These are phyloP conservation scores for Elgaria multicarinata DNA, from an alignment of 2,113 vertebrate genomes.

Conservation along the genomic window DNA sequence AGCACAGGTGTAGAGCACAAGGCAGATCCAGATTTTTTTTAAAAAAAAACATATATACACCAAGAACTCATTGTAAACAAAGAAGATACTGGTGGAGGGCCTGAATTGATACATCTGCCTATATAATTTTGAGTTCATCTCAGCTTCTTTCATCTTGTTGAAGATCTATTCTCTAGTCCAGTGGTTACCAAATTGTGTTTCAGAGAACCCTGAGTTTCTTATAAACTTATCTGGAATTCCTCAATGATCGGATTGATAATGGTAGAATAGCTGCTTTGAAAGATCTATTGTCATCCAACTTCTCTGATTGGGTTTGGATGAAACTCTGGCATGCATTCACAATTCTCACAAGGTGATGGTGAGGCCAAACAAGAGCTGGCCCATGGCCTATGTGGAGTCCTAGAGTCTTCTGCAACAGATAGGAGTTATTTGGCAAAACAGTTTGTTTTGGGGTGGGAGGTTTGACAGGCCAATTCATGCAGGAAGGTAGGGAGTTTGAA, in stretches of 20 bases:
- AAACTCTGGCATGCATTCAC: not conserved
- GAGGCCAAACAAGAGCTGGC: not conserved
- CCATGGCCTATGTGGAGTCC: not conserved
- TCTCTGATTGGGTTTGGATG: not conserved
- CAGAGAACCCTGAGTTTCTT: not conserved
- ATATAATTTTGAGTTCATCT: not conserved
- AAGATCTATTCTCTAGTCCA: not conserved
- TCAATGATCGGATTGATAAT: not conserved
- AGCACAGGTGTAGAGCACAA: not conserved
- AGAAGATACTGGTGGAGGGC: not conserved
- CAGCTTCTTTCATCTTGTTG: not conserved
- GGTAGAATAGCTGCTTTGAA: not conserved
- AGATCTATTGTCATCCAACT: too few relatives aligned
- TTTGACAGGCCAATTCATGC: not conserved
- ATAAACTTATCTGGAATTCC: not conserved
- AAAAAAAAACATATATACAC: not conserved
- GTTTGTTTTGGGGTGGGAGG: not conserved
- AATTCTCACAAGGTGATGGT: not conserved
- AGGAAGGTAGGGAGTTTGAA: not conserved
- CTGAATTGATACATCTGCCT: not conserved
- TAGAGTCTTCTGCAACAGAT: not conserved
- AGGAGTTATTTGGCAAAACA: not conserved
- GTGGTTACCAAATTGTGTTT: not conserved
- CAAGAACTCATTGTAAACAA: not conserved
- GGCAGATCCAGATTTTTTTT: not conserved